phyloP scores from a whole-genome alignment of 2,797 vertebrate genomes.

The Dromococcyx pavoninus region DNA sequence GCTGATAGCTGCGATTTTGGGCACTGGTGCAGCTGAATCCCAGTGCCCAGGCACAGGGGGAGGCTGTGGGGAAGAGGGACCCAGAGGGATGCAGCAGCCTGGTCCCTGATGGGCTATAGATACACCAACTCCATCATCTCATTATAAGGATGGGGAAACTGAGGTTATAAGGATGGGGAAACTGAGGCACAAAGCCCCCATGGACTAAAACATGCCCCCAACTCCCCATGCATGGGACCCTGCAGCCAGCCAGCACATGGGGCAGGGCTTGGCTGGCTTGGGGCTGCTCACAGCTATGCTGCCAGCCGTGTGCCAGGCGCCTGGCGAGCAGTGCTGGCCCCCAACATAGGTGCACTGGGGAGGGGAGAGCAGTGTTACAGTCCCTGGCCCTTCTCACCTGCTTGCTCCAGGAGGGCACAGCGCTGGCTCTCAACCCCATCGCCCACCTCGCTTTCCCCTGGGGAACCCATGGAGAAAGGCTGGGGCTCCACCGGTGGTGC shows the following conservation, averaged over 20 bases:
- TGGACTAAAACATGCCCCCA: background rate
- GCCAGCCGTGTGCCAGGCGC: background rate
- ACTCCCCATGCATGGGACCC: background rate
- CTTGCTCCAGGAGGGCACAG: constrained; percentile 50
- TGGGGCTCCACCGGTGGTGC: constrained; percentile 5
- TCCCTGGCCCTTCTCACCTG: constrained; percentile 61
- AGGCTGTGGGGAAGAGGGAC: background rate
- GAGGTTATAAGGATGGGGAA: background rate
- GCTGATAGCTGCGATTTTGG: background rate
- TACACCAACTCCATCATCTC: background rate
- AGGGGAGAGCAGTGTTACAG: background rate
- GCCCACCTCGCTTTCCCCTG: constrained; percentile 45
- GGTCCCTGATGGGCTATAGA: background rate
- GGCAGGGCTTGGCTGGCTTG: background rate
- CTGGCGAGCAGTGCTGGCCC: rapidly evolving
- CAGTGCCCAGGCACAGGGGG: background rate
- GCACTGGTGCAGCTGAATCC: background rate
- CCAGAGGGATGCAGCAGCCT: background rate
- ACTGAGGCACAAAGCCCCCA: background rate
- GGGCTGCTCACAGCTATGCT: background rate
- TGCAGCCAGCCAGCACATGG: background rate
- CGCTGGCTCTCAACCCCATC: constrained; percentile 32
- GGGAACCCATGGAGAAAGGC: constrained; percentile 60
- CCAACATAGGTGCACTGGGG: rapidly evolving
- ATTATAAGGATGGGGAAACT: background rate